Percentiles rank a stretch among this genome's conserved stretches.
These are phyloP conservation scores for Hoplodrina ambigua DNA, from an alignment of 2,888 invertebrate species.

Conservation along the genomic window DNA sequence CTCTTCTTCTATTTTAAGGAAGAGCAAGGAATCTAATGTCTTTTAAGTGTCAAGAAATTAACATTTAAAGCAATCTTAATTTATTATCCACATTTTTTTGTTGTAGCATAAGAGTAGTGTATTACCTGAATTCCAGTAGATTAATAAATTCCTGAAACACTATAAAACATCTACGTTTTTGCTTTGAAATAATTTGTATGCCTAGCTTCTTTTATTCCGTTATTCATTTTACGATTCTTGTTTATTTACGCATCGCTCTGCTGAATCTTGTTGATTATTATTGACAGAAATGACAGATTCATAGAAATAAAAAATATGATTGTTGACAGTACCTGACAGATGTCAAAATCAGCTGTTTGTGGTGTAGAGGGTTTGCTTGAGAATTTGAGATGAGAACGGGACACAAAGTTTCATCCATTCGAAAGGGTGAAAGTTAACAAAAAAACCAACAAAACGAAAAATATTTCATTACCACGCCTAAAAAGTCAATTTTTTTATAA, in stretches of 20 bases:
- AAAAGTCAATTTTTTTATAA: no score
- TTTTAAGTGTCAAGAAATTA: background rate
- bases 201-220: background rate
- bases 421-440: no score
- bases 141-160: background rate
- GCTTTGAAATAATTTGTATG: slow-evolving; percentile 2
- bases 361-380: no score
- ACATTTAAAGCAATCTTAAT: background rate
- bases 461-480: background rate
- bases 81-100: background rate
- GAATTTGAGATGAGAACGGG: no score
- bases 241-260: background rate
- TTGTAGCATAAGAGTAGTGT: background rate
- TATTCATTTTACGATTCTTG: slow-evolving; percentile 17
- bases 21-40: background rate
- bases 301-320: no score
- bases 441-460: no score
- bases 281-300: no score
- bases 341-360: slow-evolving; percentile 29
- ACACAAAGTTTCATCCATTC: no score
- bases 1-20: background rate
- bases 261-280: no score
- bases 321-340: background rate
- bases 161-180: slow-evolving; percentile 21
- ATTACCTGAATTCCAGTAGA: slow-evolving; percentile 15